A percentile compares a stretch with the other conserved stretches of the same genome.
Evolutionary conservation across 2,797 vertebrate genomes (phyloP).

Genomic region (Syndactyla subalaris): DNA sequence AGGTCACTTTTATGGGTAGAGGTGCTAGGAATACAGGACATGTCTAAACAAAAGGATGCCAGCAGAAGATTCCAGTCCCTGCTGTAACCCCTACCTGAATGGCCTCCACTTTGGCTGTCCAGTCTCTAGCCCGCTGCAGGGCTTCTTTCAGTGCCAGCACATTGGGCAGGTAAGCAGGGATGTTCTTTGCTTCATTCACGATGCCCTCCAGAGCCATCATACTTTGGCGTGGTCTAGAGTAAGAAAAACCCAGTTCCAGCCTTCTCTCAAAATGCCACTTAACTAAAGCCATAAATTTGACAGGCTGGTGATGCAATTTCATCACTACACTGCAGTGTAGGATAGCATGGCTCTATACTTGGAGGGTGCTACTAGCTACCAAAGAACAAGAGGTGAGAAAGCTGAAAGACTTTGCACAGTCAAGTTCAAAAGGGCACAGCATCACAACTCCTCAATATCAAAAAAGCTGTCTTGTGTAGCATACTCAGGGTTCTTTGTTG

Average conservation of each 20-base stretch:
- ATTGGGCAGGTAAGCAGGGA: slow-evolving; percentile 96
- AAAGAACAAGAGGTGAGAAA: not conserved
- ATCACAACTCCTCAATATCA: not conserved
- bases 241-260: slow-evolving; percentile 40
- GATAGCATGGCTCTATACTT: not conserved
- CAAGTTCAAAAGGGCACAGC: not conserved
- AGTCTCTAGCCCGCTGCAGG: slow-evolving; percentile 94
- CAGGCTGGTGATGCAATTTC: not conserved
- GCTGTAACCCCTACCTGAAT: slow-evolving; percentile 85
- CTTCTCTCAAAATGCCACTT: slow-evolving; percentile 11
- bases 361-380: not conserved
- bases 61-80: not conserved
- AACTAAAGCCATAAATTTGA: not conserved
- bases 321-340: not conserved
- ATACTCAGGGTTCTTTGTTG: not conserved
- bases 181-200: slow-evolving; percentile 93
- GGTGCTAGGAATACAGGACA: not conserved
- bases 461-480: not conserved
- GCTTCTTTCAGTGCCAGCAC: slow-evolving; percentile 93
- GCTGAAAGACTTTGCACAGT: not conserved
- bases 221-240: slow-evolving; percentile 90
- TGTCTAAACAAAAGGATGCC: not conserved
- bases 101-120: slow-evolving; percentile 93
- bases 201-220: slow-evolving; percentile 93
- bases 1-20: not conserved